Percentiles rank a stretch among this genome's conserved stretches.
phyloP scores from a whole-genome alignment of 2,113 vertebrate genomes.

The Gobiocypris rarus region DNA sequence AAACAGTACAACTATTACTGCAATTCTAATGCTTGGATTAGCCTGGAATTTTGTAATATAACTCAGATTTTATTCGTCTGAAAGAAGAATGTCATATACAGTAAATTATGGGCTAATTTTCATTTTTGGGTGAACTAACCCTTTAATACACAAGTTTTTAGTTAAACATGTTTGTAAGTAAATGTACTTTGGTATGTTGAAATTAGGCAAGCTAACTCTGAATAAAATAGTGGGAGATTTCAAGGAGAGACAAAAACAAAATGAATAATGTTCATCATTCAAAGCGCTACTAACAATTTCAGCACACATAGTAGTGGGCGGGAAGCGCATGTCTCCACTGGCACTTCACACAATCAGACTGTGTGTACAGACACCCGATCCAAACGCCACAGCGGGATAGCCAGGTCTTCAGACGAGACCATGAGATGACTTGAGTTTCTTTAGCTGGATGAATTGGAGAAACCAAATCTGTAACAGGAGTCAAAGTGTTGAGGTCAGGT shows the following conservation, averaged over 20 bases:
- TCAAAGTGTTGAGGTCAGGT: constrained; percentile 68
- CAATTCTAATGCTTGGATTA: too few relatives aligned
- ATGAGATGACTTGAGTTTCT: constrained; percentile 58
- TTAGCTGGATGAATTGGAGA: constrained; percentile 63
- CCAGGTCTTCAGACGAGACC: background rate
- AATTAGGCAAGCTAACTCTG: background rate
- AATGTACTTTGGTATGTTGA: background rate
- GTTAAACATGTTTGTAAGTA: background rate
- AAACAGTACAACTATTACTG: too few relatives aligned
- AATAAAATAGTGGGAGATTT: background rate
- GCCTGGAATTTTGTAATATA: too few relatives aligned
- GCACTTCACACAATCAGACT: constrained; percentile 17
- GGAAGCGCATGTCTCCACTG: constrained; percentile 22
- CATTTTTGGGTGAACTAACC: too few relatives aligned
- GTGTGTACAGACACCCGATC: constrained; percentile 42
- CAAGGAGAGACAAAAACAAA: constrained; percentile 26
- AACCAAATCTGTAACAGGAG: constrained; percentile 76
- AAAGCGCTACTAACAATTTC: constrained; percentile 24
- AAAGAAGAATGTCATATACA: too few relatives aligned
- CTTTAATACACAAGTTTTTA: background rate
- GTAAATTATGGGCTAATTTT: too few relatives aligned
- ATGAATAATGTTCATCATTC: constrained; percentile 42
- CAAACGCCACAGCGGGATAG: background rate
- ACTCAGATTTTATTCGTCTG: too few relatives aligned
- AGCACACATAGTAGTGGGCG: background rate